These are phyloP conservation scores for Onychomys arenicola DNA, from an alignment of 2,797 vertebrate genomes.

Conservation along the genomic window DNA sequence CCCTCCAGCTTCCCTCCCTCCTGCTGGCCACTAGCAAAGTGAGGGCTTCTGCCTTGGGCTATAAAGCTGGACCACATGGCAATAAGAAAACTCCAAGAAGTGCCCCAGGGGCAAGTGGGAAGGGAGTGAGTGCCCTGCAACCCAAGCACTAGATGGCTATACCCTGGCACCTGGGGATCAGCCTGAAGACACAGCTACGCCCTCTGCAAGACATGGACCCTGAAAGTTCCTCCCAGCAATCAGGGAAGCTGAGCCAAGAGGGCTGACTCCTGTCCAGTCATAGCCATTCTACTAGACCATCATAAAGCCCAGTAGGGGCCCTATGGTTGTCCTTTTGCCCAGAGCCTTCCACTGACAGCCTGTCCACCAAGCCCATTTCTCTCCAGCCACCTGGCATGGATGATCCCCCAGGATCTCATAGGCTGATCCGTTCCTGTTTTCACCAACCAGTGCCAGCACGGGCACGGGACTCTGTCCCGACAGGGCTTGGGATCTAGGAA, in stretches of 20 bases:
- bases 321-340: neutral
- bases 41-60: neutral
- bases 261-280: neutral
- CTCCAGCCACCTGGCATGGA: accelerated
- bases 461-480: neutral
- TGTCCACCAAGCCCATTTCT: neutral
- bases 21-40: no score
- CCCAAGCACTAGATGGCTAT: neutral
- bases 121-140: neutral
- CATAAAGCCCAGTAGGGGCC: neutral
- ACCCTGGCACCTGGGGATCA: neutral
- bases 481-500: neutral
- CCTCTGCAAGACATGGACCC: neutral
- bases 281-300: accelerated
- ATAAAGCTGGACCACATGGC: neutral
- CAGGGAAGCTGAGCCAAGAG: neutral
- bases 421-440: neutral
- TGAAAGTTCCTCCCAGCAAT: neutral
- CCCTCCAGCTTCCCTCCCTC: neutral
- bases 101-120: neutral
- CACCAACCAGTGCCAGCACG: neutral
- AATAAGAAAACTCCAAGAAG: neutral
- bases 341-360: neutral
- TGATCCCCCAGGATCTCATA: neutral
- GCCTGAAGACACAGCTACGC: neutral